A percentile compares a stretch with the other conserved stretches of the same genome.
Evolutionary conservation across 2,113 vertebrate species (phyloP).

Genomic region (Odocoileus hemionus): DNA sequence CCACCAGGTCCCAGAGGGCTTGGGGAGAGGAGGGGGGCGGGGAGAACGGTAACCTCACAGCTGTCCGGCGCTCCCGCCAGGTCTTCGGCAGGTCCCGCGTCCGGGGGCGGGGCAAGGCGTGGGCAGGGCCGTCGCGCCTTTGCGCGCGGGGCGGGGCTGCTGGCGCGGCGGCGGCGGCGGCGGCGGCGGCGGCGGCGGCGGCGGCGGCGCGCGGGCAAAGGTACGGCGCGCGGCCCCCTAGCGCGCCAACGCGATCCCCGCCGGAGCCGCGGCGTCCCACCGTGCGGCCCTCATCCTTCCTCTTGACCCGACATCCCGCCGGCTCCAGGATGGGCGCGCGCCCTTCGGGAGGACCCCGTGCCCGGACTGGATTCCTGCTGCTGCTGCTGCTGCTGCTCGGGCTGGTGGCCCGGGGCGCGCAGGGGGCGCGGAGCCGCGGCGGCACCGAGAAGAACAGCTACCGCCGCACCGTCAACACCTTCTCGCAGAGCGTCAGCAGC

Average conservation of each 20-base stretch:
- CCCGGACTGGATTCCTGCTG: not conserved
- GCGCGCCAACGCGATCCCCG: not conserved
- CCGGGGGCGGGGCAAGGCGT: not conserved
- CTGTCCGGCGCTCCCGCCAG: accelerated
- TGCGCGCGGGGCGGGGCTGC: slow-evolving; percentile 42
- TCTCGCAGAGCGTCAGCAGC: slow-evolving; percentile 90
- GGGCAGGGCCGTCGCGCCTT: not conserved
- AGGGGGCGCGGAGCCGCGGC: slow-evolving; percentile 84
- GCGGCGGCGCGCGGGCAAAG: not conserved
- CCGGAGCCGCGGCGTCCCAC: not conserved
- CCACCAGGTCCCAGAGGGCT: not conserved
- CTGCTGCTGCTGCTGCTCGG: slow-evolving; percentile 55
- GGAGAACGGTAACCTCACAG: accelerated
- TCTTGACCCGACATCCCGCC: not conserved
- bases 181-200: not conserved
- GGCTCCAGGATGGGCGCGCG: slow-evolving; percentile 46
- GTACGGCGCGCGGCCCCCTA: not conserved
- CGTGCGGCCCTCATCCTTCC: not conserved
- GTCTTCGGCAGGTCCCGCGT: not conserved
- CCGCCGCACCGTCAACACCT: slow-evolving; percentile 85
- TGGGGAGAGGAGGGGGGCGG: not conserved
- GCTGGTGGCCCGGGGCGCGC: slow-evolving; percentile 67
- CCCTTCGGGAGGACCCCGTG: not conserved
- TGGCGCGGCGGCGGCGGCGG: not conserved
- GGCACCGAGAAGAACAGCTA: slow-evolving; percentile 87